Percentiles rank a stretch among this genome's conserved stretches.
These are phyloP conservation scores for Rhadina sibilatrix DNA, from an alignment of 2,113 vertebrate genomes.

Conservation along the genomic window DNA sequence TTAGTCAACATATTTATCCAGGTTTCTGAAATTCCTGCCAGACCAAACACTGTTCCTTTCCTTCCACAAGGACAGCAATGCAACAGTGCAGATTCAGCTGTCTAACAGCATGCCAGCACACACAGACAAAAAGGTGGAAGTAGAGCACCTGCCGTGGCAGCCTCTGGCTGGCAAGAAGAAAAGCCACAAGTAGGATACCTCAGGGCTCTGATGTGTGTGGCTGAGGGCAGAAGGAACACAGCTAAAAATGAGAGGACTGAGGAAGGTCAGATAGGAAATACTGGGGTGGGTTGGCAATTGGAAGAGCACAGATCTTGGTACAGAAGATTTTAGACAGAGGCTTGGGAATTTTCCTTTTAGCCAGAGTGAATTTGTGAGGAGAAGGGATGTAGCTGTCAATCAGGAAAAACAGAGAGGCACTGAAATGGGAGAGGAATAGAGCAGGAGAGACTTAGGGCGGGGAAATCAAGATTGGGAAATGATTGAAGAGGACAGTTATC, in stretches of 20 bases:
- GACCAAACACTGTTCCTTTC: neutral
- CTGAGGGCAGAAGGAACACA: neutral
- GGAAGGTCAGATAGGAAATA: neutral
- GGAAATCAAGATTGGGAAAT: neutral
- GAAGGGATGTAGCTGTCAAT: neutral
- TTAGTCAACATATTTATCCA: neutral
- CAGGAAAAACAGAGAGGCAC: neutral
- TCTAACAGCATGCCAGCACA: rapidly evolving
- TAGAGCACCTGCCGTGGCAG: neutral
- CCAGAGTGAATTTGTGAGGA: neutral
- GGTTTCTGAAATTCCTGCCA: neutral
- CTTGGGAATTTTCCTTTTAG: neutral
- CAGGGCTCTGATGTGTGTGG: neutral
- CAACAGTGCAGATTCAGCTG: neutral
- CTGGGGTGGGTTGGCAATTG: neutral
- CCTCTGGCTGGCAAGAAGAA: neutral
- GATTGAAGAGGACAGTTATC: neutral
- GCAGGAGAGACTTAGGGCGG: neutral
- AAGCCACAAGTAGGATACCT: neutral
- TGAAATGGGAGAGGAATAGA: neutral
- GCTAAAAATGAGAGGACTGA: neutral
- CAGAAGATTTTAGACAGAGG: neutral
- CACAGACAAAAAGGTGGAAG: neutral
- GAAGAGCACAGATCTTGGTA: neutral
- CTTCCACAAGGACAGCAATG: neutral